A percentile compares a stretch with the other conserved stretches of the same genome.
Conservation (phyloP, 2,797 vertebrate species). For the Mico argentatus region DNA sequence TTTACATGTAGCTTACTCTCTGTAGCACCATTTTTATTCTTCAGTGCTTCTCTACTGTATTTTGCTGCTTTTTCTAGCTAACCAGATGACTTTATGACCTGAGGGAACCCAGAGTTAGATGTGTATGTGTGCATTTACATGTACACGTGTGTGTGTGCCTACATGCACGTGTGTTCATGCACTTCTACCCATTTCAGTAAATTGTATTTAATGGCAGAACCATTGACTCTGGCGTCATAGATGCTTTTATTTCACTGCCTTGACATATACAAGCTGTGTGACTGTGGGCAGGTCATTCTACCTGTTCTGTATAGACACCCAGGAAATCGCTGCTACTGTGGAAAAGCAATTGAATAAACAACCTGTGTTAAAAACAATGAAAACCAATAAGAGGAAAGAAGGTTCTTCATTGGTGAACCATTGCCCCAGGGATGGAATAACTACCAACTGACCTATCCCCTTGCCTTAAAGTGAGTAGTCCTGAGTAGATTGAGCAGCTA, state of each 20-base stretch:
- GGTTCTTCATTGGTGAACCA: neutral
- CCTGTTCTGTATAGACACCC: neutral
- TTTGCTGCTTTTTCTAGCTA: neutral
- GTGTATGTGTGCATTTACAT: neutral
- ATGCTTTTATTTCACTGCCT: neutral
- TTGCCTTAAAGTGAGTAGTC: neutral
- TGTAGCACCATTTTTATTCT: neutral
- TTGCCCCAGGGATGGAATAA: neutral
- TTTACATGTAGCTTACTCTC: neutral
- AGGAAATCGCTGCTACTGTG: neutral
- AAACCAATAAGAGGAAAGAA: neutral
- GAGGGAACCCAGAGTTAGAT: neutral
- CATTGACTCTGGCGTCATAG: neutral
- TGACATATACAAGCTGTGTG: neutral
- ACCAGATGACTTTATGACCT: neutral
- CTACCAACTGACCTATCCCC: neutral
- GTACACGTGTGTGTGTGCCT: neutral
- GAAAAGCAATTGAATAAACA: neutral
- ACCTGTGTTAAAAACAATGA: neutral
- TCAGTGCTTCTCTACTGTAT: neutral
- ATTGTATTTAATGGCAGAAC: neutral
- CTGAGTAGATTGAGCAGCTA: neutral
- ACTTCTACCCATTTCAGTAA: neutral
- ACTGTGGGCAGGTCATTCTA: neutral
- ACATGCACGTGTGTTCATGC: neutral